A percentile compares a stretch with the other conserved stretches of the same genome.
Evolutionary conservation across 2,888 invertebrate species (phyloP).

Genomic region (Unio pictorum): DNA sequence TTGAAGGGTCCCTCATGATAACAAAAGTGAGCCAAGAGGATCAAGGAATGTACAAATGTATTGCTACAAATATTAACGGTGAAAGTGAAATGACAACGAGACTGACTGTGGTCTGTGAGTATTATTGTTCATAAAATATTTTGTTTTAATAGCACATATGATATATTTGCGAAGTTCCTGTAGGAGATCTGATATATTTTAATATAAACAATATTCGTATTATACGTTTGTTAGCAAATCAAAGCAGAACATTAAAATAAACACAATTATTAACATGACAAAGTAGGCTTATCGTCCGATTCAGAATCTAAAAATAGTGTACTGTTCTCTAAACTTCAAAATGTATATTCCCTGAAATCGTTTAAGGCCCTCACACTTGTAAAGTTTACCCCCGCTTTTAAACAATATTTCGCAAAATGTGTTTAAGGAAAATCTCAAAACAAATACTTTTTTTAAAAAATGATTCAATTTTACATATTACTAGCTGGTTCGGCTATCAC

Average conservation of each 20-base stretch:
- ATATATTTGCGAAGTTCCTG: not conserved
- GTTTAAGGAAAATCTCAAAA: not conserved
- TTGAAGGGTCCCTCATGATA: slow-evolving; percentile 86
- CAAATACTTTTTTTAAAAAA: not conserved
- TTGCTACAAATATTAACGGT: slow-evolving; percentile 56
- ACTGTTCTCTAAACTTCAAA: no score
- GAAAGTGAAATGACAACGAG: slow-evolving; percentile 18
- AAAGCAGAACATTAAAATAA: no score
- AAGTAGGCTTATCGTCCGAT: no score
- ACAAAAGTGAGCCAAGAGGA: slow-evolving; percentile 68
- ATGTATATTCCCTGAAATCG: no score
- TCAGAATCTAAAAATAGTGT: no score
- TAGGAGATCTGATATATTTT: no score
- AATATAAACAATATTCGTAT: no score
- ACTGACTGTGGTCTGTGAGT: slow-evolving; percentile 26
- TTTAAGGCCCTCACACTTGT: no score
- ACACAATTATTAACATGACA: no score
- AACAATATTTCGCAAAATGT: no score
- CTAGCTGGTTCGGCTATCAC: slow-evolving; percentile 10
- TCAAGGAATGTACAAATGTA: slow-evolving; percentile 58
- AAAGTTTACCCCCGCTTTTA: no score
- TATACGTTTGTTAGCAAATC: no score
- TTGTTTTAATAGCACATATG: not conserved
- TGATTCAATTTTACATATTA: not conserved
- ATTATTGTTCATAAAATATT: not conserved